Conservation (phyloP, 2,113 vertebrate species). For the Asarcornis scutulata region DNA sequence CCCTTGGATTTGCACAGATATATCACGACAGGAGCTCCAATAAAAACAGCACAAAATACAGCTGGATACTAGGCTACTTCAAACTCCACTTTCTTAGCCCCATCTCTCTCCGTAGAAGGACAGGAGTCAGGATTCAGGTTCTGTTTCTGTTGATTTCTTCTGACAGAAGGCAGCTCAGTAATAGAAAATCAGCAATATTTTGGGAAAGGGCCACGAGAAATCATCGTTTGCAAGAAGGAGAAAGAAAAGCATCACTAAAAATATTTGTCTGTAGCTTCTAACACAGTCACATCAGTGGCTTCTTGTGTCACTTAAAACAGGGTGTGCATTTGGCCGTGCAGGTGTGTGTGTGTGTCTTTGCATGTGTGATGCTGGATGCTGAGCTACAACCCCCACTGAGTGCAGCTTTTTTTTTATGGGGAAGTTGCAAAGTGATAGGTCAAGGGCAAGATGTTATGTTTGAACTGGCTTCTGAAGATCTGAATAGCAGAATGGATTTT, state of each 20-base stretch:
- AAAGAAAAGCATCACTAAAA: not conserved
- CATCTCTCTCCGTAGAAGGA: not conserved
- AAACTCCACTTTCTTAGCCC: not conserved
- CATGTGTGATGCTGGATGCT: not conserved
- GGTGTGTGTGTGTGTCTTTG: accelerated
- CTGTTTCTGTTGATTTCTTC: not conserved
- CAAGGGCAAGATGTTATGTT: not conserved
- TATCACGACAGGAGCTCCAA: not conserved
- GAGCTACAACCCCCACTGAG: not conserved
- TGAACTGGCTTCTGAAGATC: not conserved
- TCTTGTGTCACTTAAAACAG: not conserved
- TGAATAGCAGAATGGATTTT: not conserved
- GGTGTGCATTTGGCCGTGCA: not conserved
- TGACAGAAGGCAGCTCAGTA: not conserved
- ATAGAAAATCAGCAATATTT: not conserved
- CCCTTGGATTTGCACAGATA: not conserved
- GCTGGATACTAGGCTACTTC: not conserved
- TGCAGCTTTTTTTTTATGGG: not conserved
- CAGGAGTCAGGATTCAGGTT: not conserved
- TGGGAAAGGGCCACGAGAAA: not conserved
- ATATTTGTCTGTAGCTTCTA: not conserved
- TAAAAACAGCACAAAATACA: not conserved
- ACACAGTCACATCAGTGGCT: not conserved
- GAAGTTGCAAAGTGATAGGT: not conserved
- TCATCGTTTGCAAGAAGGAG: not conserved